These are phyloP conservation scores for Astreopora myriophthalma DNA, from an alignment of 64 coral and sea anemone species.

Conservation along the genomic window DNA sequence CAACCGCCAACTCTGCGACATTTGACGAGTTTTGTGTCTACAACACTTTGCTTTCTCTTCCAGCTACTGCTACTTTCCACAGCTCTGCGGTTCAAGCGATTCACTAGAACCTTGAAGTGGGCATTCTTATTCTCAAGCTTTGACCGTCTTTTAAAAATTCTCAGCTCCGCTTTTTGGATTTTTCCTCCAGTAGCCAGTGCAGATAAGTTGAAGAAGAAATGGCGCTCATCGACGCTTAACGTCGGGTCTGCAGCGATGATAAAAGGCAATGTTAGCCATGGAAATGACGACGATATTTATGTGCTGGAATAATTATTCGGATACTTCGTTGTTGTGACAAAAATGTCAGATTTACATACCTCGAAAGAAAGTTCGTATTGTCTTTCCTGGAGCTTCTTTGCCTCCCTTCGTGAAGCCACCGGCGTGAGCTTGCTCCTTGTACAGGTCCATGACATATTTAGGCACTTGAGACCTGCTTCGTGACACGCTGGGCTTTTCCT, in stretches of 20 bases:
- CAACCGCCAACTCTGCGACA: constrained; percentile 78
- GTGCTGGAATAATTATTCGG: not conserved
- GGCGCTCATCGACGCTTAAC: constrained; percentile 42
- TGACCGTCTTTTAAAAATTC: constrained; percentile 85
- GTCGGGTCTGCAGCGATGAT: constrained; percentile 21
- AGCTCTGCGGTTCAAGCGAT: constrained; percentile 63
- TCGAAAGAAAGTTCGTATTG: constrained; percentile 91
- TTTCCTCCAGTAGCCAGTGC: constrained; percentile 51
- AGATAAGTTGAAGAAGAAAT: constrained; percentile 84
- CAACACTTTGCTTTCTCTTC: constrained; percentile 68
- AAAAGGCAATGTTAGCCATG: constrained; percentile 43
- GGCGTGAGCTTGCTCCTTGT: constrained; percentile 65
- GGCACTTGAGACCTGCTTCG: constrained; percentile 83
- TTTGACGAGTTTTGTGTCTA: constrained; percentile 53
- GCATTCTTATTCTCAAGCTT: constrained; percentile 17
- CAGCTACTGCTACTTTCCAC: constrained; percentile 59
- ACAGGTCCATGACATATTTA: constrained; percentile 88
- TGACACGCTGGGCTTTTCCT: constrained; percentile 76
- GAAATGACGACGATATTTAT: constrained; percentile 20
- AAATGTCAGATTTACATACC: constrained; percentile 63
- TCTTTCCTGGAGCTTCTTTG: constrained; percentile 61
- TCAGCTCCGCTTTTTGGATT: constrained; percentile 73
- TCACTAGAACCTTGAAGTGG: constrained; percentile 73
- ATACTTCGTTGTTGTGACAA: not conserved
- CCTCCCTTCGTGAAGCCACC: constrained; percentile 72